These are phyloP conservation scores for Squalus acanthias DNA, from an alignment of 2,797 vertebrate species.

Conservation along the genomic window DNA sequence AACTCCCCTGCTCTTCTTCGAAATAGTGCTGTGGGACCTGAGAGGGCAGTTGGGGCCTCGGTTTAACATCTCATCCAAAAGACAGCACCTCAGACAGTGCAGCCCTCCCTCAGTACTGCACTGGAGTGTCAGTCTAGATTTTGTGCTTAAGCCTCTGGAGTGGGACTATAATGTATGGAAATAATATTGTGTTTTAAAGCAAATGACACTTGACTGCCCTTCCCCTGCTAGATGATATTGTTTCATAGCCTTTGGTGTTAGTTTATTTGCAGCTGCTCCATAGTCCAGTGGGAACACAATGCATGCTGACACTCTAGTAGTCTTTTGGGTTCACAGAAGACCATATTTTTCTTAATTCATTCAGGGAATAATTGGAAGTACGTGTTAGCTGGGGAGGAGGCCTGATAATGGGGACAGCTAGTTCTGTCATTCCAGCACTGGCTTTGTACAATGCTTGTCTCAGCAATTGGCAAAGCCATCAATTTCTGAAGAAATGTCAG, in stretches of 20 bases:
- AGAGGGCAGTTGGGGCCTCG: not conserved
- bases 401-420: not conserved
- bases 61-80: not conserved
- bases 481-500: not conserved
- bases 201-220: not conserved
- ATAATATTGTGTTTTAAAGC: not conserved
- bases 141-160: not conserved
- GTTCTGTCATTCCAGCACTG: not conserved
- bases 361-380: not conserved
- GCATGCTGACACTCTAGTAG: not conserved
- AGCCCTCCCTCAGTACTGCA: not conserved
- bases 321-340: not conserved
- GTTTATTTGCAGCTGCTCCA: not conserved
- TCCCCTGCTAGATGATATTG: not conserved
- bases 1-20: not conserved
- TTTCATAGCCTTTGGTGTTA: not conserved
- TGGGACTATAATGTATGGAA: not conserved
- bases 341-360: not conserved
- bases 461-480: not conserved
- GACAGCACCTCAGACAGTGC: not conserved
- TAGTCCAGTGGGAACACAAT: not conserved
- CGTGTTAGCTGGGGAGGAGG: not conserved
- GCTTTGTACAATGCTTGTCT: not conserved
- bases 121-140: not conserved
- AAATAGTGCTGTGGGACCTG: not conserved